Evolutionary conservation across 2,113 vertebrate species (phyloP), one percentile per base, ranked within the genome.

Genomic region (Pelvicachromis taeniatus): DNA sequence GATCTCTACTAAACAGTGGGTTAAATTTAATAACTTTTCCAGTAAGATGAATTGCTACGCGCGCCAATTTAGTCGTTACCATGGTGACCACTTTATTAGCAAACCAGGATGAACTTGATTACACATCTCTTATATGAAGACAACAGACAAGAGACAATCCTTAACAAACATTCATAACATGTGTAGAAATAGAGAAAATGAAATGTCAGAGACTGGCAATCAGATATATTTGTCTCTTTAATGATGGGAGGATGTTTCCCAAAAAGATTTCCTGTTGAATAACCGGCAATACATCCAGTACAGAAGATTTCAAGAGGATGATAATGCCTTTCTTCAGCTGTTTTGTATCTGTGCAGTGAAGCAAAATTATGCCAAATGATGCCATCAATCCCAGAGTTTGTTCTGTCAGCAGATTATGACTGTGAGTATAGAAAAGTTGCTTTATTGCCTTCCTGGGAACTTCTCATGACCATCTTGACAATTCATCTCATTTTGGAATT

Each of bases 21-120:
- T 91, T 92, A 84, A 89, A 90, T 91, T 81, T 92, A 93, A 92
- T 29, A 56, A 52, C 14, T 6, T 78, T 16, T 77, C 80, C 70
- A 56, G 85, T 35, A 21, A 90, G 87, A 89, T 87, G 82, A 80
- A 93, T 87, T 9, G 75, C 88, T 58, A 16, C 17, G 13, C n/a
- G 80, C 52, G 38, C 83, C 80, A 7, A 79, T 55, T 23, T 65
- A 80, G 59, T 68, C 2, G 61, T 86, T 83, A 88, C 89, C 81
- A 89, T 81, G 55, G 87, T 68, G 85, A 92, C 85, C 63, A 82
- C 58, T 81, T 81, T 88, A 84, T 80, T 68, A 83, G 83, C 83
- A 89, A 91, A 91, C 73, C 68, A 82, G 77, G 65, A 92, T 81
- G 73, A 87, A 78, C 81, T 33, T 65, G 50, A 85, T 88, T 80